Evolutionary conservation across 2,113 vertebrate genomes (phyloP), one percentile per base, ranked within the genome.

Genomic region (Nothoprocta perdicaria): DNA sequence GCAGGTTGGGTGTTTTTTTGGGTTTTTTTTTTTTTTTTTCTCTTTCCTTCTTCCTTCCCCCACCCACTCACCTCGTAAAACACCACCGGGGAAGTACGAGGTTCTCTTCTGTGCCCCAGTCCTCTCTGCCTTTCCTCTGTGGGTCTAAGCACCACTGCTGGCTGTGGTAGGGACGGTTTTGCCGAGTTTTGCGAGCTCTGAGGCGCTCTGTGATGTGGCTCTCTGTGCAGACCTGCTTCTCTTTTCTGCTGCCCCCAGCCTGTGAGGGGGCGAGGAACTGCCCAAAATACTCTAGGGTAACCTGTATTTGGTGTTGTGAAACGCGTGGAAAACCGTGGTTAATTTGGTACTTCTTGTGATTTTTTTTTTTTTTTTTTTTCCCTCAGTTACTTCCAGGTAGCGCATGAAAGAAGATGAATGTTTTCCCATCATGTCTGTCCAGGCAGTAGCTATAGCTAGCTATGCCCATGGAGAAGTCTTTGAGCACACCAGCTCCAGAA

Each of bases 351-450:
- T 15, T 24, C 12, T 17, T 33, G 15, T 43, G 14, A 38, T 45
- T 27, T 55, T 84, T 57, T 31, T 26, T 26, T 52, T 52, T 13
- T 53, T 52, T 52, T 22, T 24, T 50, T 50, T 26, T 52, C 24
- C 13, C 22, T 65, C 26, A 60, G 0, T 58, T 86, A 24, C 65
- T n/a, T n/a, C n/a, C n/a, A 95, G 87, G 52, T 79, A 40, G 60
- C 76, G 19, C 2, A 8, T 29, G 29, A 21, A 78, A 21, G 71
- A 55, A 88, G 45, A 67, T 80, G 46, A 66, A 24, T 18, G 31
- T 26, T 78, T 89, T 62, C 27, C 78, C 89, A 85, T 45, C 80
- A 87, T 95, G 71, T 87, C 84, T 95, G 31, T 88, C 58, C 71
- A 9, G 14, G 88, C 80, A 45, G 91, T 96, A 92, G 80, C 83